Evolutionary conservation across 2,888 invertebrate genomes (phyloP).

Genomic region (Phalangium opilio): DNA sequence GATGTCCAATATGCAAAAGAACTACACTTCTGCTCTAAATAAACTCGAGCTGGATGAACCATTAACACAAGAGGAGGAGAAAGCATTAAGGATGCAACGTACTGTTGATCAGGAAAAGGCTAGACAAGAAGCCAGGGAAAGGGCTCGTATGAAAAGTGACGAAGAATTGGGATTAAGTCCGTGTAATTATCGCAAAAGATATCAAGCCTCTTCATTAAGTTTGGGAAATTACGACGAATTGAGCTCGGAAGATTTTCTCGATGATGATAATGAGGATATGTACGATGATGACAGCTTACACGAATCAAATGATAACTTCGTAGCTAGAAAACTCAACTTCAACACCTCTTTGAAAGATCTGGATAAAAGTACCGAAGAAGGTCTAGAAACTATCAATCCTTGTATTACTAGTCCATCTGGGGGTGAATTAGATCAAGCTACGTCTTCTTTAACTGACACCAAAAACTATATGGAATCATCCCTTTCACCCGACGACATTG

Average conservation of each 20-base stretch:
- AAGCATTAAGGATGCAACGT: constrained; percentile 21
- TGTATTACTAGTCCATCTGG: too few relatives aligned
- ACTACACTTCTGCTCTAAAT: not conserved
- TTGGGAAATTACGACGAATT: constrained; percentile 14
- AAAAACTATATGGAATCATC: constrained; percentile 10
- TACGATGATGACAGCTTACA: constrained; percentile 7
- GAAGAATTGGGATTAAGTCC: constrained; percentile 45
- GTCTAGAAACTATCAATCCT: too few relatives aligned
- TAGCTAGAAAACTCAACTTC: too few relatives aligned
- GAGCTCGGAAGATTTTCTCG: constrained; percentile 16
- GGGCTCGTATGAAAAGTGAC: constrained; percentile 52
- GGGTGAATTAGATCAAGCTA: too few relatives aligned
- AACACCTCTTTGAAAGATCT: too few relatives aligned
- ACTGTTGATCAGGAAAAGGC: constrained; percentile 38
- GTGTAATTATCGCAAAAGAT: constrained; percentile 20
- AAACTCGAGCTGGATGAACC: too few relatives aligned
- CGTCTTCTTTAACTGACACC: too few relatives aligned
- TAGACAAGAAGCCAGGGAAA: constrained; percentile 43
- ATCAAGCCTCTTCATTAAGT: constrained; percentile 12
- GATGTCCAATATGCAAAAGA: not conserved
- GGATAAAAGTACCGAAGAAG: too few relatives aligned
- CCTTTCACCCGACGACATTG: constrained; percentile 4
- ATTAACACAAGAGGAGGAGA: constrained; percentile 8
- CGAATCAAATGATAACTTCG: too few relatives aligned
- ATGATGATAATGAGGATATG: constrained; percentile 15